phyloP scores from a whole-genome alignment of 1,140 invertebrate genomes.

The Megalonaias nervosa region DNA sequence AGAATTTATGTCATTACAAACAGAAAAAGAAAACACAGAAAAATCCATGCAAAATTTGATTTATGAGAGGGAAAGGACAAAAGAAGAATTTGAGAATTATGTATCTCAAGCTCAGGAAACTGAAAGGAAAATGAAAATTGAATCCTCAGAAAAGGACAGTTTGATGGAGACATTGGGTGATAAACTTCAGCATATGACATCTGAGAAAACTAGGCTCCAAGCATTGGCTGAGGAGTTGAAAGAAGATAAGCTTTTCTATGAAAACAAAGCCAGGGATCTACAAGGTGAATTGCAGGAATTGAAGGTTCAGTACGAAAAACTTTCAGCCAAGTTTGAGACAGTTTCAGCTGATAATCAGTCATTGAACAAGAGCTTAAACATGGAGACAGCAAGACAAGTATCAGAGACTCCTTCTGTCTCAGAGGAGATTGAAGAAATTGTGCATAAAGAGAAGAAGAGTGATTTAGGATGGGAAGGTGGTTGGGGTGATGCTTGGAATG shows the following conservation, averaged over 20 bases:
- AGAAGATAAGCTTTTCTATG: background rate
- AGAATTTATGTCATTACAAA: background rate
- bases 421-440: too few species aligned
- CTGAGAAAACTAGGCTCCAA: too few species aligned
- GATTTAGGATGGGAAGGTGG: too few species aligned
- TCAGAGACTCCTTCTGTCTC: too few species aligned
- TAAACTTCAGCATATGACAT: background rate
- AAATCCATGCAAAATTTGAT: background rate
- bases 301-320: conserved; percentile 5
- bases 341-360: too few species aligned
- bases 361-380: too few species aligned
- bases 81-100: conserved; percentile 10
- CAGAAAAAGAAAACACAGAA: conserved; percentile 15
- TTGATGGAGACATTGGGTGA: conserved; percentile 13
- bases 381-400: too few species aligned
- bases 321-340: conserved; percentile 4
- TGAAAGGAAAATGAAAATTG: background rate
- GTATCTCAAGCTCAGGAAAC: background rate
- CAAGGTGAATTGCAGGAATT: background rate
- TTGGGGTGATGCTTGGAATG: too few species aligned
- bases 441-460: too few species aligned
- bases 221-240: background rate
- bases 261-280: background rate
- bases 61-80: background rate
- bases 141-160: conserved; percentile 1